Percentiles rank a stretch among this genome's conserved stretches.
Conservation (phyloP, 2,888 invertebrate species). For the Sympetrum striolatum region DNA sequence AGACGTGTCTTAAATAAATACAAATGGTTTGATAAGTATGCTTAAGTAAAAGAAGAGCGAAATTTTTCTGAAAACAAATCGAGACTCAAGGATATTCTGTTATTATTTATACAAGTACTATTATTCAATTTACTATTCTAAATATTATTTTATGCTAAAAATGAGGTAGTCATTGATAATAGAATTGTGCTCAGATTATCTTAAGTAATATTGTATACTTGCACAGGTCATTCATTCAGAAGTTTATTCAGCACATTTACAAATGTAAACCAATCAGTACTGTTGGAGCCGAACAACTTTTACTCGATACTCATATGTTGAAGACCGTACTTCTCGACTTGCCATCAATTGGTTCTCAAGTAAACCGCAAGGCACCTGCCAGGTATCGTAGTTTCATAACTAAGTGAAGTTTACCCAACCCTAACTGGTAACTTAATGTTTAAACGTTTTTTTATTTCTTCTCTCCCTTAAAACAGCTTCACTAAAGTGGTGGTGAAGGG, state of each 20-base stretch:
- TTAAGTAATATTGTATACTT: conserved; percentile 42
- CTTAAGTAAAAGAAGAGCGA: too few species aligned
- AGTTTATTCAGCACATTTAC: conserved; percentile 88
- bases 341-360: conserved; percentile 89
- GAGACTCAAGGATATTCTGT: too few species aligned
- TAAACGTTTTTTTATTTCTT: background rate
- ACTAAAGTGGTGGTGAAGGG: conserved; percentile 79
- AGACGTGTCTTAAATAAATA: too few species aligned
- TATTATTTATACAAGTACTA: too few species aligned
- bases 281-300: conserved; percentile 92
- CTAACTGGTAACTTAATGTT: background rate
- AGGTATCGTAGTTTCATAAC: conserved; percentile 73
- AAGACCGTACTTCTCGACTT: conserved; percentile 93
- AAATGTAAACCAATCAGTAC: conserved; percentile 89
- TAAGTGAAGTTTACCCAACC: conserved; percentile 53
- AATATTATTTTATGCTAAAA: too few species aligned
- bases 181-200: too few species aligned
- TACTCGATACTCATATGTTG: conserved; percentile 92
- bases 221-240: conserved; percentile 87
- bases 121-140: too few species aligned
- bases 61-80: too few species aligned
- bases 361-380: conserved; percentile 87
- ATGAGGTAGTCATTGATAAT: too few species aligned
- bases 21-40: too few species aligned
- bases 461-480: conserved; percentile 57